These are phyloP conservation scores for Argyrosomus japonicus DNA, from an alignment of 2,113 vertebrate genomes.

Conservation along the genomic window DNA sequence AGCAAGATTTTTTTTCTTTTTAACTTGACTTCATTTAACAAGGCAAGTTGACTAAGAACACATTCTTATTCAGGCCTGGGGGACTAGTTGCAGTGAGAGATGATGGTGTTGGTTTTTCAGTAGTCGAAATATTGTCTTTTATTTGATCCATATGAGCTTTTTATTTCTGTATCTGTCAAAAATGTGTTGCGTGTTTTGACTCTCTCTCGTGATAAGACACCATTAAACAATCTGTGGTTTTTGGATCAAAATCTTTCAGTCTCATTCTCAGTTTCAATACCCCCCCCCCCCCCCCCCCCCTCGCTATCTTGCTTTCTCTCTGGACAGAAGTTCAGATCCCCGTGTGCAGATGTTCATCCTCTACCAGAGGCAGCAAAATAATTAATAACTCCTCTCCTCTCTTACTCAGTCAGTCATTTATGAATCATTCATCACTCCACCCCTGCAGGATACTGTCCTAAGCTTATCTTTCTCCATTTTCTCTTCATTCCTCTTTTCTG, in stretches of 20 bases:
- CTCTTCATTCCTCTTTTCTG: constrained; percentile 3
- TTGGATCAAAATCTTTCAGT: constrained; percentile 12
- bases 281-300: background rate
- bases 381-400: constrained; percentile 62
- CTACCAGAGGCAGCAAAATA: constrained; percentile 74
- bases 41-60: constrained; percentile 37
- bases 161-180: background rate
- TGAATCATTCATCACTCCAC: constrained; percentile 75
- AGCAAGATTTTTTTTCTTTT: constrained; percentile 43
- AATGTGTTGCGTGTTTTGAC: background rate
- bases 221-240: constrained; percentile 7
- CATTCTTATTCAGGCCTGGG: constrained; percentile 48
- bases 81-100: constrained; percentile 40
- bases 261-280: constrained; percentile 16
- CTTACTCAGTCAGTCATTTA: constrained; percentile 56
- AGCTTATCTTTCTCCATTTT: constrained; percentile 52
- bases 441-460: constrained; percentile 56
- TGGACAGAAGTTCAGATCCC: constrained; percentile 59
- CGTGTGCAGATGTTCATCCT: constrained; percentile 60
- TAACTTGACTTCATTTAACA: constrained; percentile 46
- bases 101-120: constrained; percentile 36
- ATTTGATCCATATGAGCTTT: background rate
- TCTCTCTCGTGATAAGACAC: constrained; percentile 8
- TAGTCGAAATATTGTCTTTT: constrained; percentile 23
- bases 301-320: constrained; percentile 25